Evolutionary conservation across 1,140 invertebrate genomes (phyloP).

Genomic region (Epicauta chinensis): DNA sequence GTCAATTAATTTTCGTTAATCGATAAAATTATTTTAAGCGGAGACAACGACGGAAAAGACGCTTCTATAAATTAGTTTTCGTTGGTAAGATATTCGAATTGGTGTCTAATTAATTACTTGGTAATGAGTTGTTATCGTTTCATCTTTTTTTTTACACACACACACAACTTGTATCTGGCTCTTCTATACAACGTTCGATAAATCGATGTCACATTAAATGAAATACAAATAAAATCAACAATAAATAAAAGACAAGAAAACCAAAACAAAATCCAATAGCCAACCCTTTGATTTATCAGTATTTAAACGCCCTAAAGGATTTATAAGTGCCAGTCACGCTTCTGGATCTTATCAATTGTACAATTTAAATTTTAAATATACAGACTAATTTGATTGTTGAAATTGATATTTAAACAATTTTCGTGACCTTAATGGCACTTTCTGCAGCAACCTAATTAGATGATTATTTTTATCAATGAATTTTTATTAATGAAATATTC

Average conservation of each 20-base stretch:
- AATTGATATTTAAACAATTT: conserved; percentile 17
- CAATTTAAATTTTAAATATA: conserved; percentile 21
- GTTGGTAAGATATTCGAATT: too few relatives aligned
- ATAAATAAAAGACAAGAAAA: too few relatives aligned
- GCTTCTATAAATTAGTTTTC: too few relatives aligned
- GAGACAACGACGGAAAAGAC: too few relatives aligned
- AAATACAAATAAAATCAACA: conserved; percentile 4
- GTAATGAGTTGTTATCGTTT: conserved; percentile 16
- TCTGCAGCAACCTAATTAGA: conserved; percentile 1
- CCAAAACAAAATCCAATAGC: too few relatives aligned
- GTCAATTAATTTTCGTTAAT: too few relatives aligned
- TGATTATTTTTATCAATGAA: conserved; percentile 4
- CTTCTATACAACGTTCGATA: too few relatives aligned
- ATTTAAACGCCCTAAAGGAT: conserved; percentile 7
- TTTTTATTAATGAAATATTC: too few relatives aligned
- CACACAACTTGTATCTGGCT: too few relatives aligned
- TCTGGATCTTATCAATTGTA: conserved; percentile 13
- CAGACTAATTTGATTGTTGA: conserved; percentile 17
- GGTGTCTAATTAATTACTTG: too few relatives aligned
- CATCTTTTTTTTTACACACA: too few relatives aligned
- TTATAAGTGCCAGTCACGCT: conserved; percentile 20
- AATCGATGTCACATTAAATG: conserved; percentile 1
- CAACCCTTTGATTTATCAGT: conserved; percentile 1
- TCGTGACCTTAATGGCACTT: conserved; percentile 3
- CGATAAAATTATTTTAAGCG: too few relatives aligned